Conservation (phyloP, 2,888 invertebrate species). For the Standfussiana lucernea region DNA sequence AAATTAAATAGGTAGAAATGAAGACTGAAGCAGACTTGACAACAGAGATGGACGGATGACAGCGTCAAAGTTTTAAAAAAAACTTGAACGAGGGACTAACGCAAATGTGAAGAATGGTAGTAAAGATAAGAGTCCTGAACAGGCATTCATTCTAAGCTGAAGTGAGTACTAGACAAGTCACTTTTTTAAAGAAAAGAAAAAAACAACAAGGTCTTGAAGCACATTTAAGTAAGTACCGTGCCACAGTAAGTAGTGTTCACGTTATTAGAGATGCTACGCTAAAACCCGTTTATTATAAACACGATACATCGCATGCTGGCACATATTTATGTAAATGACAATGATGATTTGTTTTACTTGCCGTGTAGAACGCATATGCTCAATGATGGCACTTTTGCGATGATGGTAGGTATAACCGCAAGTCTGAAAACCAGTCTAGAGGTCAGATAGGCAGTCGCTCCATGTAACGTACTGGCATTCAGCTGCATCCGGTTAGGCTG, state of each 20-base stretch:
- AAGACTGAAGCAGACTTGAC: neutral
- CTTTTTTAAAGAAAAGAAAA: neutral
- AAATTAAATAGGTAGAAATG: neutral
- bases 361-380: conserved; percentile 14
- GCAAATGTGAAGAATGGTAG: neutral
- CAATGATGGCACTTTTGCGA: neutral
- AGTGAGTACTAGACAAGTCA: neutral
- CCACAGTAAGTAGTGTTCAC: conserved; percentile 11
- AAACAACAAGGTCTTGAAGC: neutral
- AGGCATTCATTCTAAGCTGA: neutral
- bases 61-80: neutral
- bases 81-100: neutral
- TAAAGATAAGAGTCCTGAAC: too few species aligned
- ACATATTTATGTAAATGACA: conserved; percentile 49
- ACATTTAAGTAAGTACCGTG: neutral
- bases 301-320: conserved; percentile 56
- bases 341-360: conserved; percentile 27
- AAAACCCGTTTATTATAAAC: conserved; percentile 48
- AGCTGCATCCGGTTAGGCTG: too few species aligned
- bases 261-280: conserved; percentile 40
- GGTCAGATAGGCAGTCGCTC: too few species aligned
- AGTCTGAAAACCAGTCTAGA: too few species aligned
- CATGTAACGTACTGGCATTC: too few species aligned
- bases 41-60: neutral
- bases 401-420: neutral